These are phyloP conservation scores for Montipora sp. DNA, from an alignment of 64 coral and sea anemone genomes.

Conservation along the genomic window DNA sequence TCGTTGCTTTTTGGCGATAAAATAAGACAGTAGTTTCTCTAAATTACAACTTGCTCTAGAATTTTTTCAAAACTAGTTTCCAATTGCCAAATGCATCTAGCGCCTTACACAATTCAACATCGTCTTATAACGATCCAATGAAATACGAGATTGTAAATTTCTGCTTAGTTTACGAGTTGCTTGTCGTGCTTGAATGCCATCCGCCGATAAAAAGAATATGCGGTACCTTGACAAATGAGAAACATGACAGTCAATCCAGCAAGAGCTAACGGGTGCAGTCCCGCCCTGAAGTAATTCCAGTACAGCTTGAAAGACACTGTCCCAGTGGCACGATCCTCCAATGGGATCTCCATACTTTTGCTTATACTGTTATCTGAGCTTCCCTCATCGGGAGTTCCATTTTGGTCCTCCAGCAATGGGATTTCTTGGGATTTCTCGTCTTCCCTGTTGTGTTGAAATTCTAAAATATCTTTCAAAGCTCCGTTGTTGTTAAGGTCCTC, in stretches of 20 bases:
- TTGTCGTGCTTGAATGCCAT: background rate
- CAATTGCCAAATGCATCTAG: too few species aligned
- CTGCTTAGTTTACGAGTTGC: too few species aligned
- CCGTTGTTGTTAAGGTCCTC: background rate
- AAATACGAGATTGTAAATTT: too few species aligned
- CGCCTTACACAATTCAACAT: too few species aligned
- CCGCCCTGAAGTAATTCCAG: slow-evolving; percentile 66
- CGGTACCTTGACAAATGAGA: slow-evolving; percentile 60
- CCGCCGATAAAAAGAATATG: too few species aligned
- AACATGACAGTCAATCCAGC: slow-evolving; percentile 18
- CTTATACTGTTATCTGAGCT: background rate
- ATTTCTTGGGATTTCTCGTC: background rate
- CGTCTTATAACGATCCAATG: too few species aligned
- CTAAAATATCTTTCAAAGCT: background rate
- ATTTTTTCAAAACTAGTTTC: too few species aligned
- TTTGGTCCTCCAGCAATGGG: background rate
- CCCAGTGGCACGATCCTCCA: slow-evolving; percentile 31
- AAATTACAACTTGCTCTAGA: background rate
- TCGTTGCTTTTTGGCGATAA: too few species aligned
- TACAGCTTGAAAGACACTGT: slow-evolving; percentile 46
- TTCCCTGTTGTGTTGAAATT: background rate
- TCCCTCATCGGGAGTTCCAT: background rate
- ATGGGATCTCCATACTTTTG: slow-evolving; percentile 28
- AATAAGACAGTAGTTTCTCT: background rate
- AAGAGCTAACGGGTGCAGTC: slow-evolving; percentile 27